phyloP scores from a whole-genome alignment of 2,888 invertebrate species.

The Lissocephala sabroskyi region DNA sequence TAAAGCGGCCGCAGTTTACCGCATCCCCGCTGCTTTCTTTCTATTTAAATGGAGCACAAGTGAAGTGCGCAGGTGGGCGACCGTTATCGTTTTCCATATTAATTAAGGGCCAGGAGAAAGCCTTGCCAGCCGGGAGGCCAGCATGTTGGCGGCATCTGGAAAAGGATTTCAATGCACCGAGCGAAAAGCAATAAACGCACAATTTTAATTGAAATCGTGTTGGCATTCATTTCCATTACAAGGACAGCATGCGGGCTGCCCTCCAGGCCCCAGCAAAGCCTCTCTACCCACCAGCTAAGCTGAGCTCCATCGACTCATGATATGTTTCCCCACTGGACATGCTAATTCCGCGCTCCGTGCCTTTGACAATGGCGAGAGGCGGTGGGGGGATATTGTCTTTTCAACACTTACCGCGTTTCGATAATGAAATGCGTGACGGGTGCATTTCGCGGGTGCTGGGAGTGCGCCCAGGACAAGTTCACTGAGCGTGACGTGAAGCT shows the following conservation, averaged over 20 bases:
- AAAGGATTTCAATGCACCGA: slow-evolving; percentile 8
- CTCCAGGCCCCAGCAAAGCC: not conserved
- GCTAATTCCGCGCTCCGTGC: slow-evolving; percentile 30
- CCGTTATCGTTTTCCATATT: slow-evolving; percentile 47
- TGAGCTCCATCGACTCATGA: no score
- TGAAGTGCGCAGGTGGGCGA: slow-evolving; percentile 41
- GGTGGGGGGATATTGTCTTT: slow-evolving; percentile 3
- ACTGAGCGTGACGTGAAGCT: slow-evolving; percentile 82
- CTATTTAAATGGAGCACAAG: slow-evolving; percentile 66
- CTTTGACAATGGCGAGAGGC: no score
- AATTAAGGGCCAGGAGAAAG: slow-evolving; percentile 40
- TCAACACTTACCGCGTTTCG: slow-evolving; percentile 79
- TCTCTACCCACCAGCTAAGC: slow-evolving; percentile 9
- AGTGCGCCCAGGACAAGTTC: slow-evolving; percentile 83
- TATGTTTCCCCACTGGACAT: slow-evolving; percentile 12
- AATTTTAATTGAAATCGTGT: slow-evolving; percentile 38
- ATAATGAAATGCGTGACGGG: slow-evolving; percentile 82
- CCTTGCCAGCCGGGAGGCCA: not conserved
- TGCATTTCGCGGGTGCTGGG: slow-evolving; percentile 80
- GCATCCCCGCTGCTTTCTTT: slow-evolving; percentile 37
- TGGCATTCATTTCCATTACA: slow-evolving; percentile 19
- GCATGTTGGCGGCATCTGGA: slow-evolving; percentile 5
- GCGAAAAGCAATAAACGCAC: slow-evolving; percentile 32
- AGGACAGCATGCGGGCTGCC: not conserved
- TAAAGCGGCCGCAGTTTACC: slow-evolving; percentile 20